Evolutionary conservation across 2,888 invertebrate species (phyloP), one percentile per base, ranked within the genome.

Genomic region (Microplitis deprimator): DNA sequence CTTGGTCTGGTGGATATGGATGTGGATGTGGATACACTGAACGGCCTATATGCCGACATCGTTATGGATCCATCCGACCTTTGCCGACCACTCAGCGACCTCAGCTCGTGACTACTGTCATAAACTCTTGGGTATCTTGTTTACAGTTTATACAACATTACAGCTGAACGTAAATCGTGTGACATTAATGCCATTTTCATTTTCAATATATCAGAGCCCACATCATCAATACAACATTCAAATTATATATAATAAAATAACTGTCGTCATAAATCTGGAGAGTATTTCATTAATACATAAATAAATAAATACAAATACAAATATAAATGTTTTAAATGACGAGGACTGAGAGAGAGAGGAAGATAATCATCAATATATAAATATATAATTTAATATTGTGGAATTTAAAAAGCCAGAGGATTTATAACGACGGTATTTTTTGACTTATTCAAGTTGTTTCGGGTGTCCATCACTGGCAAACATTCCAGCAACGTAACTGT

Each of bases 401-500:
- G 59, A 50, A 50, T 17, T 13, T 29, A 13, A 38, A 73, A 59
- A 13, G 50, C 16, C 20, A 39, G 40, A 5, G 40, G 72, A 64
- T 72, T 72, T 64, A 72, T 72, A 39, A 7, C 67, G 39, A 17
- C 13, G 68, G 61, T 39, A 62, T 71, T 17, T 62, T 40, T 41
- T 70, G 70, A 60, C 29, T 70, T 59, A 70, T 50, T 67, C 73
- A 50, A 5, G 67, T 50, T 65, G 73, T 50, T n/a, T 68, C 2
- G 67, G 13, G 38, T 72, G 65, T 65, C 65, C 65, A 65, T 65
- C 65, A 65, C 65, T 29, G 65, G 64, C 64, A 50, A 73, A 67
- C 50, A 73, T 73, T 73, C 59, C 73, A 59, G 67, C 65, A 38
- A 92, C 89, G 85, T 91, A 91, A 73, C 91, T 90, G 29, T 91